Conservation (phyloP, 2,888 invertebrate genomes). For the Cantharis rustica region DNA sequence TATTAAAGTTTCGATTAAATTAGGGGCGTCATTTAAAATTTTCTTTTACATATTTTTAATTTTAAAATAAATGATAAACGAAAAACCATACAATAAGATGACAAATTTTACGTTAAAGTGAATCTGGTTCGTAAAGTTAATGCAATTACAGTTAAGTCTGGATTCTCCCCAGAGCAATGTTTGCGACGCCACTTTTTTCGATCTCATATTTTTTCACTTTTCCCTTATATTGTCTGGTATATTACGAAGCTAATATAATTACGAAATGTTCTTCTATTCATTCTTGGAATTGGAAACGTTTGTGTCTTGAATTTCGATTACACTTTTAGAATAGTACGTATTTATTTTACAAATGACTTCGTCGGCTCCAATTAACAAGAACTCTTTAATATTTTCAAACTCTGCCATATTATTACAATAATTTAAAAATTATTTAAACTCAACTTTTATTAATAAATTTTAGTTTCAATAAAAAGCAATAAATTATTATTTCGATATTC, state of each 20-base stretch:
- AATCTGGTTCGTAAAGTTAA: conserved; percentile 30
- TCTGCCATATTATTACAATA: neutral
- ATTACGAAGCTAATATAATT: conserved; percentile 44
- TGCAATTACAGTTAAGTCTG: conserved; percentile 28
- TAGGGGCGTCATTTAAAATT: neutral
- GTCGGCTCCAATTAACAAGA: neutral
- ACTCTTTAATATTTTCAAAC: neutral
- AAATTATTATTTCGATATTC: neutral
- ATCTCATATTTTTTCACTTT: conserved; percentile 27
- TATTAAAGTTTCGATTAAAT: conserved; percentile 3
- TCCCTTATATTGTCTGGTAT: conserved; percentile 35
- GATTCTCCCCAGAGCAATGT: conserved; percentile 15
- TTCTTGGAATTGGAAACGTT: conserved; percentile 42
- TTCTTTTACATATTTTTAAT: neutral
- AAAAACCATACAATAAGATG: conserved; percentile 12
- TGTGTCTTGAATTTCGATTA: conserved; percentile 44
- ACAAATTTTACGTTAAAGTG: conserved; percentile 19
- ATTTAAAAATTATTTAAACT: neutral
- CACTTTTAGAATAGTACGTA: conserved; percentile 37
- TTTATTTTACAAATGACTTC: conserved; percentile 33
- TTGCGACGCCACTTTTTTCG: conserved; percentile 20
- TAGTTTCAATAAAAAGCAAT: neutral
- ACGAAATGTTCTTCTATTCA: conserved; percentile 45
- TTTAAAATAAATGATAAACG: conserved; percentile 10
- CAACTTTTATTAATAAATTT: neutral